These are phyloP conservation scores for Podilymbus podiceps DNA, from an alignment of 2,113 vertebrate genomes.

Conservation along the genomic window DNA sequence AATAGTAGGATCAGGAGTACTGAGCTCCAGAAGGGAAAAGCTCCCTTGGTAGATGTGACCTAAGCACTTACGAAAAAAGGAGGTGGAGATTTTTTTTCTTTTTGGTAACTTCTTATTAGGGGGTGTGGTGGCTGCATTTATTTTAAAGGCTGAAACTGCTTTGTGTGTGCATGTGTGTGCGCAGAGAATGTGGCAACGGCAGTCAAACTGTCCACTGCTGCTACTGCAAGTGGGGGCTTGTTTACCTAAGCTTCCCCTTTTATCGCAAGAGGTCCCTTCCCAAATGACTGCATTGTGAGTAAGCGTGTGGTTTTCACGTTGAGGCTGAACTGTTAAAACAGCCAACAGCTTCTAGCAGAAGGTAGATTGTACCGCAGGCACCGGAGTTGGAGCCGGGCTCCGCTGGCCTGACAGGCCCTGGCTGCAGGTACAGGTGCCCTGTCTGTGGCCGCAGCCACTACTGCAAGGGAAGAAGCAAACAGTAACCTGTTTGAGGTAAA, in stretches of 20 bases:
- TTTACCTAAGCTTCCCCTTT: too few species aligned
- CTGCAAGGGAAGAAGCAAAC: neutral
- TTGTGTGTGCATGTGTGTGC: accelerated
- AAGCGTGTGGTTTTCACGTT: neutral
- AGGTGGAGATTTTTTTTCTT: neutral
- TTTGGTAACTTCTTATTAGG: neutral
- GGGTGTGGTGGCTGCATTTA: neutral
- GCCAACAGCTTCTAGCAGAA: neutral
- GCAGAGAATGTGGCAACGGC: neutral
- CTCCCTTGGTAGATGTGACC: neutral
- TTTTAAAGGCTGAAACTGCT: neutral
- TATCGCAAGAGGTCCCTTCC: neutral
- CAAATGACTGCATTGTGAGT: neutral
- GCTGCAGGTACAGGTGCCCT: neutral
- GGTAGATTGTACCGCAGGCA: accelerated
- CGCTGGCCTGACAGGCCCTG: neutral
- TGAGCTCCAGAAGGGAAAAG: neutral
- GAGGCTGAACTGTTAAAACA: neutral
- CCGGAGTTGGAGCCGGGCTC: neutral
- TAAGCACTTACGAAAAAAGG: neutral
- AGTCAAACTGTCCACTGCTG: neutral
- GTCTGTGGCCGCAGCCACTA: neutral
- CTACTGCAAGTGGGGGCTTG: neutral
- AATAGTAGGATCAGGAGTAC: neutral
- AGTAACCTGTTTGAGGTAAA: too few species aligned